Percentiles rank a stretch among this genome's conserved stretches.
phyloP scores from a whole-genome alignment of 2,113 vertebrate genomes.

The Megatriorchis doriae region DNA sequence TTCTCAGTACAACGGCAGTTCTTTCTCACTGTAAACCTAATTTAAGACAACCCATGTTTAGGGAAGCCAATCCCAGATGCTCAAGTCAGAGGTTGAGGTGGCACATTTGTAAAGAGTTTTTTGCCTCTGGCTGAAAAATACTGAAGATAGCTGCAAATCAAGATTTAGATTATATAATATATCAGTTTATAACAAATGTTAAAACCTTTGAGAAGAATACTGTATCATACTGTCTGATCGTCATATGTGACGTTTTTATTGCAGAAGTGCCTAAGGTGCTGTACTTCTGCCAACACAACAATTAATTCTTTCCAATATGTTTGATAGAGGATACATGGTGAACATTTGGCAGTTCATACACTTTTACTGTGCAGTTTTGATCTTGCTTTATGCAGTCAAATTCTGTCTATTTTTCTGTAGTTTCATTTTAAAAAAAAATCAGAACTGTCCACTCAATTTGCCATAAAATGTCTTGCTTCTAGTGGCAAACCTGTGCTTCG shows the following conservation, averaged over 20 bases:
- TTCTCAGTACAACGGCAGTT: not conserved
- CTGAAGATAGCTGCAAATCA: not conserved
- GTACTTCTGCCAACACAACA: not conserved
- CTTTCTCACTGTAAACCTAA: not conserved
- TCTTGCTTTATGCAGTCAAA: not conserved
- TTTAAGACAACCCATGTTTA: not conserved
- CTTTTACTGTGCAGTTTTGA: not conserved
- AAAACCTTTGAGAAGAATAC: not conserved
- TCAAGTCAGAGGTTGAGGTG: not conserved
- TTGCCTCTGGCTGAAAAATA: not conserved
- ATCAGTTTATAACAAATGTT: not conserved
- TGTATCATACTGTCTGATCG: not conserved
- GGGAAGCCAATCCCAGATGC: not conserved
- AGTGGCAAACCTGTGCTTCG: not conserved
- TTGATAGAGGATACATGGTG: not conserved
- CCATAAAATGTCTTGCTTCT: not conserved
- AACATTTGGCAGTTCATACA: not conserved
- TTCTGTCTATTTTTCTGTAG: not conserved
- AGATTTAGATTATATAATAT: not conserved
- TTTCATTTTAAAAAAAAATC: not conserved
- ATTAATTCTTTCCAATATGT: not conserved
- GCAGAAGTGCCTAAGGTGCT: not conserved
- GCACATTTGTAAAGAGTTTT: not conserved
- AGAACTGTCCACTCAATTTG: not conserved
- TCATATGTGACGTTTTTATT: not conserved